Percentiles rank a stretch among this genome's conserved stretches.
Conservation (phyloP, 2,888 invertebrate genomes). For the Oconnorella tubifera region DNA sequence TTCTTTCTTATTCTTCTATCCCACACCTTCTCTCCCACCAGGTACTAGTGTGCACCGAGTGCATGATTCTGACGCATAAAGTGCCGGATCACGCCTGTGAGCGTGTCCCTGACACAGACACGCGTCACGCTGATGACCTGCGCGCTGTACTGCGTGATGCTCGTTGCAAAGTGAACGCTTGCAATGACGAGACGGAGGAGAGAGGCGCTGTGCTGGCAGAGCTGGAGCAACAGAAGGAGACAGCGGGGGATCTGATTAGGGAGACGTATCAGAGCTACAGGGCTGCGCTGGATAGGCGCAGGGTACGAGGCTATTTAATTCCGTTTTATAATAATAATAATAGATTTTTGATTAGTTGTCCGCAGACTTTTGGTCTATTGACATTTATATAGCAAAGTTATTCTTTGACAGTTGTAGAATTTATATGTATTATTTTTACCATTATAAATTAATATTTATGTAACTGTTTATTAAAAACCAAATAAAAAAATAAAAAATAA, state of each 20-base stretch:
- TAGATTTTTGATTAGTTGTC: too few relatives aligned
- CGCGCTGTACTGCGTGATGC: slow-evolving; percentile 72
- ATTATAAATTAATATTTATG: too few relatives aligned
- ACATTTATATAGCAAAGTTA: too few relatives aligned
- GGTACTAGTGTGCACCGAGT: slow-evolving; percentile 82
- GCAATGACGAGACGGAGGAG: slow-evolving; percentile 71
- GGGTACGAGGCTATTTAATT: too few relatives aligned
- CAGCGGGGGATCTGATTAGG: slow-evolving; percentile 73
- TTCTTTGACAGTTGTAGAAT: too few relatives aligned
- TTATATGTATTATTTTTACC: too few relatives aligned
- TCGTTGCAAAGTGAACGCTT: slow-evolving; percentile 70
- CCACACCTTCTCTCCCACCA: too few relatives aligned
- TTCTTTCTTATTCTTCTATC: too few relatives aligned
- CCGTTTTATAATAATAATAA: too few relatives aligned
- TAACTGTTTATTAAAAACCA: too few relatives aligned
- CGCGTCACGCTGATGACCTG: slow-evolving; percentile 73
- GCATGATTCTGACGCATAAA: slow-evolving; percentile 77
- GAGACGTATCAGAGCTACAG: slow-evolving; percentile 61
- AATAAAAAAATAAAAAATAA: too few relatives aligned
- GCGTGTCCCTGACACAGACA: slow-evolving; percentile 66
- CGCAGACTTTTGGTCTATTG: too few relatives aligned
- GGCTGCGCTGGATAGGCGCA: slow-evolving; percentile 73
- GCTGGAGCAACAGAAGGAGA: slow-evolving; percentile 79
- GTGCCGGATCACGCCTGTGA: slow-evolving; percentile 78
- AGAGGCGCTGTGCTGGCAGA: slow-evolving; percentile 78